Base-by-base conservation (phyloP, 2,888 invertebrate species). In the Panorpa germanica region DNA sequence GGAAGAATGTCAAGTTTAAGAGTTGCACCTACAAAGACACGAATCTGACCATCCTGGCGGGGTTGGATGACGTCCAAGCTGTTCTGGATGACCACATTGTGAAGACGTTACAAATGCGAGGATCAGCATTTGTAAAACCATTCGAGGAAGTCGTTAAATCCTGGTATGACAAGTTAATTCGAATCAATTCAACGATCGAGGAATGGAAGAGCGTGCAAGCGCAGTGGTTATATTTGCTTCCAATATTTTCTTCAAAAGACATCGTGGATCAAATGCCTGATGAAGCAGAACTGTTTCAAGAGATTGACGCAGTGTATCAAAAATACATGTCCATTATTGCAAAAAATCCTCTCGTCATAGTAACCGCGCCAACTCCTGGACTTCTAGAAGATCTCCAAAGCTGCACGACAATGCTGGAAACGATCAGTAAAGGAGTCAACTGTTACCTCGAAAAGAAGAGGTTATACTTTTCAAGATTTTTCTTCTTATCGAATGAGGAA, bases 401-500 rank as follows among this genome's bases (percentile, higher is more conserved):
- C 25, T 74, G 78, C 18, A 65, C 69, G 31, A 61, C 54, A 23
- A 55, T 78, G 28, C 55, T 85, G 40, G 83, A 85, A 39, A 71
- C 67, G 52, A 80, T 86, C 33, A 81, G 78, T 46, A 75, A 78
- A 34, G 83, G 85, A 4, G 74, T 86, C 1, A 71, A 77, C 39
- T 67, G 69, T 40, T 86, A 85, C 48, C 57, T 86, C 36, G 83
- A 85, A 54, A 80, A 73, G 53, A 86, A 85, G 50, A 56, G 85
- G 38, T 54, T 85, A 7, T 82, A 63, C 50, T 86, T 86, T 47
- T 74, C 83, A 22, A 64, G 86, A 48, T 85, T 88, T 48, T 88
- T 86, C 61, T 88, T 88, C 47, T 58, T 90, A 34, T 86, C 86
- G 5, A 86, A 88, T 48, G 82, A 85, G 44, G 86, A 88, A 53